Evolutionary conservation across 2,113 vertebrate genomes (phyloP), one percentile per base, ranked within the genome.

Genomic region (Pseudorectes ferrugineus): DNA sequence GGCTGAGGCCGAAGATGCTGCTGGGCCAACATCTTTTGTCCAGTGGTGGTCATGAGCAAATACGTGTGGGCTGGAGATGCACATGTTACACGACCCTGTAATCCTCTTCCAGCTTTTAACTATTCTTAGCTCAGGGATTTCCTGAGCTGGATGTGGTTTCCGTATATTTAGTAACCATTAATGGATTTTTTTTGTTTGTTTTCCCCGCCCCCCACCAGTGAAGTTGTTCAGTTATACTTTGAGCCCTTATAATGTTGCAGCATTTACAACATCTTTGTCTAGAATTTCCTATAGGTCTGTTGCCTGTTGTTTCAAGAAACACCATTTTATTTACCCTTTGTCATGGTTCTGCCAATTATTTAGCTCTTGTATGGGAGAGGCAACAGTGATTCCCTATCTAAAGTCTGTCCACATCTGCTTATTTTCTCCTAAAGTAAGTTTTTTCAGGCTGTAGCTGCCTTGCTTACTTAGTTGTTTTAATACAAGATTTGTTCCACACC

Each of bases 51-150:
- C 45, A 10, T 52, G 49, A 88, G 58, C 57, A 85, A 63, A 3
- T 92, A 28, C 45, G 46, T 42, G 74, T 88, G 80, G 90, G 88
- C 45, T 59, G 74, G 85, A 95, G 58, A 33, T 36, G 28, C 82
- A 77, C 72, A 74, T 31, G 52, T 76, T 93, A 9, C 28, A 28
- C 12, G 51, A 31, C 42, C 86, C 54, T 94, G 63, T 96, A 94
- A 95, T 95, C 90, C 85, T 95, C 85, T 88, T 93, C 90, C 85
- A 96, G 88, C 57, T 68, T 61, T 70, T 26, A 22, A 75, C 95
- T 96, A 95, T 96, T 96, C 90, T 96, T 96, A 96, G 96, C 93
- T 92, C 93, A 93, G 95, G 94, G 95, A 96, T 94, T 96, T 96
- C 96, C 96, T 96, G 96, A 95, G 96, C 82, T 95, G 93, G 93